Evolutionary conservation across 2,113 vertebrate genomes (phyloP).

Genomic region (Bungarus multicinctus): DNA sequence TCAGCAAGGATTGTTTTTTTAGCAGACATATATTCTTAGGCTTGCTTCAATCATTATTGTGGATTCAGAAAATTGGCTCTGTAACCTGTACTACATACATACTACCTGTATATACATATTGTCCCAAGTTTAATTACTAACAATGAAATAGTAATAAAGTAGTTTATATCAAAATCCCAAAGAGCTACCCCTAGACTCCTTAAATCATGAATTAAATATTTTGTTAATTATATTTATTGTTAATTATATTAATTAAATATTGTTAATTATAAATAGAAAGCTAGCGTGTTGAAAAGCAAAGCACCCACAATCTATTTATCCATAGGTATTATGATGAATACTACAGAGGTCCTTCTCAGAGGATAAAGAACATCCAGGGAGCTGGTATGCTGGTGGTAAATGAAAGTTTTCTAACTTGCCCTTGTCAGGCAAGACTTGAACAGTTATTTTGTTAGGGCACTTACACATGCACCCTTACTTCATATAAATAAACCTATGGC

Average conservation of each 20-base stretch:
- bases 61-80: neutral
- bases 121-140: neutral
- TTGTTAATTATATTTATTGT: no score
- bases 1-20: neutral
- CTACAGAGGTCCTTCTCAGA: neutral
- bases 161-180: neutral
- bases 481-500: neutral
- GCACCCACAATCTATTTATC: neutral
- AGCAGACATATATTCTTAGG: neutral
- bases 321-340: neutral
- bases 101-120: neutral
- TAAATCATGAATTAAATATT: neutral
- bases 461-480: neutral
- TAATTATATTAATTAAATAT: neutral
- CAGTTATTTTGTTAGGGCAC: neutral
- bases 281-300: neutral
- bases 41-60: neutral
- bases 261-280: neutral
- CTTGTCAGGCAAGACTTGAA: neutral
- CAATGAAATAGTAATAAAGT: neutral
- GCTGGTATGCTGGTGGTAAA: neutral
- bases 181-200: neutral
- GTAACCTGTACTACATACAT: neutral
- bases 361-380: neutral
- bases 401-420: neutral